Evolutionary conservation across 2,888 invertebrate genomes (phyloP).

Genomic region (Hermaeophaga mercurialis): DNA sequence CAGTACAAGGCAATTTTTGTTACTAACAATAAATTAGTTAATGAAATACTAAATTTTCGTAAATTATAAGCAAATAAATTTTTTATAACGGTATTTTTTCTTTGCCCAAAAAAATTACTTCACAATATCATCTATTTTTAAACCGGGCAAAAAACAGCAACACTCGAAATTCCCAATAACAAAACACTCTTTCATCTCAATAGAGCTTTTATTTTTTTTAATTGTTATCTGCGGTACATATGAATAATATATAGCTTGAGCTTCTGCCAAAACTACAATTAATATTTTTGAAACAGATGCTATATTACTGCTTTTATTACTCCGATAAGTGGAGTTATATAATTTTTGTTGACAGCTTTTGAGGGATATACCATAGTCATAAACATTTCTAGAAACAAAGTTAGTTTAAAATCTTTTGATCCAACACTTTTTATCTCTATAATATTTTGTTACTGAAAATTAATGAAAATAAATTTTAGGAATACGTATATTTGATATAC

Average conservation of each 20-base stretch:
- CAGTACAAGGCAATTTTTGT: too few relatives aligned
- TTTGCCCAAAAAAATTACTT: neutral
- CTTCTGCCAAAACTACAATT: slow-evolving; percentile 37
- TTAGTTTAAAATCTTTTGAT: too few relatives aligned
- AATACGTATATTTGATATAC: too few relatives aligned
- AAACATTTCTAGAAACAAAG: too few relatives aligned
- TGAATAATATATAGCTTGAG: slow-evolving; percentile 36
- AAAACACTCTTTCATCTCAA: slow-evolving; percentile 35
- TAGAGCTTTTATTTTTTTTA: slow-evolving; percentile 31
- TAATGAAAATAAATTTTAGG: too few relatives aligned
- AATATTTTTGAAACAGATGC: slow-evolving; percentile 26
- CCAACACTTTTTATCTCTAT: too few relatives aligned
- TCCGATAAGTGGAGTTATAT: slow-evolving; percentile 10
- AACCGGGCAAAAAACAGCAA: slow-evolving; percentile 23
- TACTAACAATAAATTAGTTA: too few relatives aligned
- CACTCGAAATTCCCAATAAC: slow-evolving; percentile 24
- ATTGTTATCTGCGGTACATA: slow-evolving; percentile 31
- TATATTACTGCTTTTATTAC: slow-evolving; percentile 19
- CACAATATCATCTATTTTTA: neutral
- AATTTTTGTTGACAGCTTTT: slow-evolving; percentile 9
- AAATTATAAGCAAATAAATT: too few relatives aligned
- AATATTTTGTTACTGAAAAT: too few relatives aligned
- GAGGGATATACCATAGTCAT: neutral
- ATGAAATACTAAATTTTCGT: too few relatives aligned
- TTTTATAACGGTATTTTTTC: neutral